These are phyloP conservation scores for Mungos mungo DNA, from an alignment of 2,113 vertebrate genomes.

Conservation along the genomic window DNA sequence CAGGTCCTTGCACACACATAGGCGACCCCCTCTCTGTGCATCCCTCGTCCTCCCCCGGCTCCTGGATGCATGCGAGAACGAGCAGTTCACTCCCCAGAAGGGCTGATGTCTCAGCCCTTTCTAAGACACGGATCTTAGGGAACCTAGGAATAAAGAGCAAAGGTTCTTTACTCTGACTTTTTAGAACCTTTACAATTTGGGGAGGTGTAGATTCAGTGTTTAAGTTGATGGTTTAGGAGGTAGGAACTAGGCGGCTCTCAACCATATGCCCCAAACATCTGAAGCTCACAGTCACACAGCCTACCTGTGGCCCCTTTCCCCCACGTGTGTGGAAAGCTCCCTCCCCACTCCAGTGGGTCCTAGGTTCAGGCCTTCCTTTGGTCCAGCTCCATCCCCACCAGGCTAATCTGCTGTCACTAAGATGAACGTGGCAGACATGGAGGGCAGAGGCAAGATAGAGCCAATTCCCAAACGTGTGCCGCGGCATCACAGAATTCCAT, in stretches of 20 bases:
- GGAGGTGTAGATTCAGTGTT: no score
- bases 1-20: neutral
- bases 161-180: neutral
- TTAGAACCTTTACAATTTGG: neutral
- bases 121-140: neutral
- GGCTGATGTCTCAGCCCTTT: neutral
- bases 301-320: neutral
- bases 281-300: fast-evolving
- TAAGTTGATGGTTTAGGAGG: neutral
- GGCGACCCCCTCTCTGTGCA: neutral
- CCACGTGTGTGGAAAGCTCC: no score
- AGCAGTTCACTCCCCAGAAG: neutral
- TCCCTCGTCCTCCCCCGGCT: neutral
- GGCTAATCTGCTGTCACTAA: neutral
- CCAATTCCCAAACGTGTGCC: neutral
- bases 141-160: neutral
- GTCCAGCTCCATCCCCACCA: no score
- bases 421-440: neutral
- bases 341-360: neutral
- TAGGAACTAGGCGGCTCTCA: neutral
- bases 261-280: neutral
- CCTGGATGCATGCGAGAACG: fast-evolving
- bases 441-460: neutral
- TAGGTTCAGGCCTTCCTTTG: neutral
- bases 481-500: fast-evolving